Evolutionary conservation across 2,888 invertebrate genomes (phyloP), one percentile per base, ranked within the genome.

Genomic region (Argyra leucocephala): DNA sequence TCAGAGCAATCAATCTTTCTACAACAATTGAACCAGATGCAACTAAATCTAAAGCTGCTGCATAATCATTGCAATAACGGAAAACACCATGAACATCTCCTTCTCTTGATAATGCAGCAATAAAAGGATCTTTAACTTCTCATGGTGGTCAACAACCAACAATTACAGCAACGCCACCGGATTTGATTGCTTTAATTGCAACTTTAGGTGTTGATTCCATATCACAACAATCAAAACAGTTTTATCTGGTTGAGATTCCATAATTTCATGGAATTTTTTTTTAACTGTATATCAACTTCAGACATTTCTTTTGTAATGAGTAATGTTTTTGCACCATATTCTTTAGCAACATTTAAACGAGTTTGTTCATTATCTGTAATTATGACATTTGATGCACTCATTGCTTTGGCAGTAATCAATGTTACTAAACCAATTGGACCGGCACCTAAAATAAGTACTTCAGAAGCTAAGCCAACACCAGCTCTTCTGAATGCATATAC

Each of bases 51-150:
- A 94, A 80, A 0, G 94, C 91, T 65, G 87, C 86, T 0, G 87
- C 83, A 79, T 93, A 79, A 79, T 91, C 92, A 79, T 95, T 95
- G 69, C 86, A 90, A 76, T 97, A 97, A 79, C 97, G 85, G 81
- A 97, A 97, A 66, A 94, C 88, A 69, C 97, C 97, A 68, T 89
- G 84, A 70, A 98, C 90, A 80, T 96, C 96, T 12, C 98, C 89
- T 82, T 97, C 96, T 65, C 93, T 81, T 0, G 87, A 81, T 31
- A 91, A 82, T 3, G 94, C 91, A 73, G 88, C 87, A 0, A 91
- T 86, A 59, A 97, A 81, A 1, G 96, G 96, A 67, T 97, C 75
- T 69, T 86, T 89, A 64, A 90, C 83, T 78, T 92, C 90, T 0
- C 86, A n/a, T 0, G 86, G 76, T 65, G 87, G 84, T 57, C 96